Base-by-base conservation (phyloP, 2,113 vertebrate species). In the Delphinus delphis region DNA sequence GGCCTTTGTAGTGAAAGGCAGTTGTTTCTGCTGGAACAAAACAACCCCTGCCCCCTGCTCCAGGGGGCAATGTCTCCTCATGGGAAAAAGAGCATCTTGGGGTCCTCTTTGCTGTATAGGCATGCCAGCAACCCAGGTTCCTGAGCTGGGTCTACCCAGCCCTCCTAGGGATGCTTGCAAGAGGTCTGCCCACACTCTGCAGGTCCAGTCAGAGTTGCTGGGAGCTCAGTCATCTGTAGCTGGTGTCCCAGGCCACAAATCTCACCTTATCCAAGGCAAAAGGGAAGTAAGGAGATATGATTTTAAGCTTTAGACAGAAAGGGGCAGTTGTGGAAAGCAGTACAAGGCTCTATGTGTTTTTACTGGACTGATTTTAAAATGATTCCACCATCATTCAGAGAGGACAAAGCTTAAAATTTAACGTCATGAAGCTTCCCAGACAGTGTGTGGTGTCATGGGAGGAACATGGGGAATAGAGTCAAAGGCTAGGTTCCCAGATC, bases 361-460 rank as follows among this genome's bases (percentile, higher is more conserved):
- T 44, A 70, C 18, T 33, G 36, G 18, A 92, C 50, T 86, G 26
- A 93, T 50, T 86, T 77, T 77, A 94, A 80, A 89, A 92, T 5
- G 28, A 87, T 84, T 77, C 44, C 8, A 77, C 21, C 31, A 31
- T 50, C 60, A 90, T 33, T 65, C 36, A 88, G 60, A 83, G 25
- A 50, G 50, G 33, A 50, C 63, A 91, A 94, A 91, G 53, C 55
- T 81, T 94, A 44, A 94, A 88, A 68, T 44, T 63, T 60, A 94
- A 68, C 26, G 47, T 81, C 60, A 41, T 15, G 47, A 41, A 33
- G 38, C 28, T 86, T 88, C 60, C 68, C 68, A 36, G 47, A 67
- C 8, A 65, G 47, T 50, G 9, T 44, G 68, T 53, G 79, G 5
- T 76, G 1, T 80, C 14, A n/a, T 63, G 58, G 44, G 18, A 82